phyloP scores from a whole-genome alignment of 2,113 vertebrate genomes.

The Nettapus auritus region DNA sequence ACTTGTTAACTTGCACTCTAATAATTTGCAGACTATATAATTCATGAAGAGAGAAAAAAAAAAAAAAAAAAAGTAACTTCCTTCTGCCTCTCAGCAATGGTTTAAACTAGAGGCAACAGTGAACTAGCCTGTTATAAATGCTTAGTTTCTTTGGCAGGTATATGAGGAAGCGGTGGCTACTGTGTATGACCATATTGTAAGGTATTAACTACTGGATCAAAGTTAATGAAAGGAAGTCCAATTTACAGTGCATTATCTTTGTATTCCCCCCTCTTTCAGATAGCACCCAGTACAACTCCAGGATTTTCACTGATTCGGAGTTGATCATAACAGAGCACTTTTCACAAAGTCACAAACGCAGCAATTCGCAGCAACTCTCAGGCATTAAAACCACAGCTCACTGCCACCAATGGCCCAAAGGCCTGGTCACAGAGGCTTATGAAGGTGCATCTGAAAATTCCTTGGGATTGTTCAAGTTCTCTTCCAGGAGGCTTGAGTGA shows the following conservation, averaged over 20 bases:
- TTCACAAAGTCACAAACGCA: background rate
- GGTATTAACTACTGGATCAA: background rate
- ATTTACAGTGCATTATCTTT: background rate
- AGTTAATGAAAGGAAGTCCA: background rate
- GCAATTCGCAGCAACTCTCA: background rate
- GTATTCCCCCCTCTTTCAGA: background rate
- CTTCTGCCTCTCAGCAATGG: background rate
- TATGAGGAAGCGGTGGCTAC: background rate
- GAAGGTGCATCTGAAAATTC: background rate
- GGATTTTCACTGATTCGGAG: background rate
- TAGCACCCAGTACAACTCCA: background rate
- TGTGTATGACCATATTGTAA: background rate
- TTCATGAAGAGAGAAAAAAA: background rate
- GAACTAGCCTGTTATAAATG: background rate
- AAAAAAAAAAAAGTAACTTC: background rate
- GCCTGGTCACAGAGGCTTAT: background rate
- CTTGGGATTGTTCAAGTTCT: background rate
- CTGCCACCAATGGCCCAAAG: too few relatives aligned
- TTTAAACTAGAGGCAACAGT: background rate
- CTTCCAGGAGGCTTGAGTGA: background rate
- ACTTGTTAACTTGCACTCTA: constrained; percentile 52
- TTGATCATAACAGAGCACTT: background rate
- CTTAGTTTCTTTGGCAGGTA: background rate
- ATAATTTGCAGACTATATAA: constrained; percentile 52
- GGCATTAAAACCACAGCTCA: background rate